Percentiles rank a stretch among this genome's conserved stretches.
Evolutionary conservation across 2,113 vertebrate species (phyloP).

Genomic region (Heterochromis multidens): DNA sequence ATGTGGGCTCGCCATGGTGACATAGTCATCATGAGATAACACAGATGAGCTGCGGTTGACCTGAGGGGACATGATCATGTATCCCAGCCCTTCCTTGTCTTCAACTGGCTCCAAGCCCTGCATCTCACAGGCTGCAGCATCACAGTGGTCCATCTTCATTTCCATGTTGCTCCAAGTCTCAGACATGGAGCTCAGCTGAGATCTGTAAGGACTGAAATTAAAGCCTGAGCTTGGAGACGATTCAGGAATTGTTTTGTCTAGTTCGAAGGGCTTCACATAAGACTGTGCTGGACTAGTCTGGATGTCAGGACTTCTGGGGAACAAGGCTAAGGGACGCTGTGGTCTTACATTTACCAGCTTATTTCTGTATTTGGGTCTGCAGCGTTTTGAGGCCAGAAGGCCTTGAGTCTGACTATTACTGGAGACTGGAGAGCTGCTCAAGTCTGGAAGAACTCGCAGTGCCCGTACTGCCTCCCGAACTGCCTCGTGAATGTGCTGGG

Average conservation of each 20-base stretch:
- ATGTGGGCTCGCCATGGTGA: conserved; percentile 54
- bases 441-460: conserved; percentile 49
- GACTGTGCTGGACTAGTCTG: not conserved
- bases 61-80: conserved; percentile 66
- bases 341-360: not conserved
- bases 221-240: not conserved
- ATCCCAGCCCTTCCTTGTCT: conserved; percentile 6
- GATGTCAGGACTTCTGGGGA: not conserved
- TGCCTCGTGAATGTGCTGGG: conserved; percentile 60
- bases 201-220: not conserved
- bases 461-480: conserved; percentile 34
- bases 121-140: not conserved
- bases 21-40: conserved; percentile 47
- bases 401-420: conserved; percentile 5
- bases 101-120: not conserved
- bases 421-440: conserved; percentile 42
- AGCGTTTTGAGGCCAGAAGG: conserved; percentile 27
- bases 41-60: not conserved
- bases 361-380: conserved; percentile 47
- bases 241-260: not conserved
- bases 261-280: not conserved
- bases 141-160: conserved; percentile 1
- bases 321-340: not conserved
- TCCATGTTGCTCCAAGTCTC: conserved; percentile 31
- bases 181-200: not conserved